Conservation (phyloP, 2,797 vertebrate genomes). For the Chelmon rostratus region DNA sequence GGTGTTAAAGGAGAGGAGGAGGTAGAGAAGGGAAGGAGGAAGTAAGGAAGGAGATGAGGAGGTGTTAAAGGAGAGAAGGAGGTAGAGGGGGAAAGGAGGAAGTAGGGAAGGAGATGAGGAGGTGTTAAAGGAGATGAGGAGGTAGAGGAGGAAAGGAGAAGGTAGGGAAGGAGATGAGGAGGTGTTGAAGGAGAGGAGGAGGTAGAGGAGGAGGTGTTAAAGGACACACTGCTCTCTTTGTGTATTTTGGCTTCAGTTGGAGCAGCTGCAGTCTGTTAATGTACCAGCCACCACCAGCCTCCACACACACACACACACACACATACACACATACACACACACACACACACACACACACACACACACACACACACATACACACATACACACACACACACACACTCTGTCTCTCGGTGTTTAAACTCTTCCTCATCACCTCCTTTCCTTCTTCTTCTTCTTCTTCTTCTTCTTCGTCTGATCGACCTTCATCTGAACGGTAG, state of each 20-base stretch:
- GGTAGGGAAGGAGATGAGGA: not conserved
- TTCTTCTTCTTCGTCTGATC: not conserved
- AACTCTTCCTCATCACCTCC: not conserved
- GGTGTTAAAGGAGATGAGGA: not conserved
- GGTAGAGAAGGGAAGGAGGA: not conserved
- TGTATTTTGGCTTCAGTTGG: constrained; percentile 1
- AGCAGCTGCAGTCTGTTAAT: constrained; percentile 14
- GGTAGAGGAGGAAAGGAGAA: not conserved
- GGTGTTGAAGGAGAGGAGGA: not conserved
- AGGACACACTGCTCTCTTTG: constrained; percentile 15
- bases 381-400: not conserved
- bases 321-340: constrained; percentile 1
- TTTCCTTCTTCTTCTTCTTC: not conserved
- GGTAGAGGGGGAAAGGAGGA: not conserved
- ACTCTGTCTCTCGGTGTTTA: not conserved
- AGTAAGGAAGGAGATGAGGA: not conserved
- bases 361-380: constrained; percentile 15
- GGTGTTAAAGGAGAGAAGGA: not conserved
- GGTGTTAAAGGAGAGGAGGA: not conserved
- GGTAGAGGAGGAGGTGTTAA: not conserved
- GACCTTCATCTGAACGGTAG: constrained; percentile 4
- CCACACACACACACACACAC: constrained; percentile 16
- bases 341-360: not conserved
- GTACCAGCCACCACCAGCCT: constrained; percentile 29
- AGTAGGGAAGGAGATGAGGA: not conserved